A percentile compares a stretch with the other conserved stretches of the same genome.
phyloP scores from a whole-genome alignment of 2,888 invertebrate genomes.

The Emmelina monodactyla region DNA sequence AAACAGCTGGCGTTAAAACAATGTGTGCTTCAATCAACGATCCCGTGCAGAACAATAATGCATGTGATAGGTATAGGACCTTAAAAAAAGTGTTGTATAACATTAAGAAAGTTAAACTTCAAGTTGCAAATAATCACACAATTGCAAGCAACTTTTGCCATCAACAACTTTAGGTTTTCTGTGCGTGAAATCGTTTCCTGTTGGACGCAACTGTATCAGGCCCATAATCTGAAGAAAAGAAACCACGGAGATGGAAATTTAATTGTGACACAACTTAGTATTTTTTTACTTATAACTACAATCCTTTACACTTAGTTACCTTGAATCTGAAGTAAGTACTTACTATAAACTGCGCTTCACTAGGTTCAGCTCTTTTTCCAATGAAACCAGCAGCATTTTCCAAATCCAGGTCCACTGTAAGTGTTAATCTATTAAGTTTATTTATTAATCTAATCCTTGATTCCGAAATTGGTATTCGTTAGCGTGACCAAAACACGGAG shows the following conservation, averaged over 20 bases:
- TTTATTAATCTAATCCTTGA: too few relatives aligned
- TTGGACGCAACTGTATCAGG: neutral
- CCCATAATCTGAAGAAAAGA: neutral
- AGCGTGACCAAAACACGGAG: too few relatives aligned
- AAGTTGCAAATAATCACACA: neutral
- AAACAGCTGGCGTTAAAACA: constrained; percentile 43
- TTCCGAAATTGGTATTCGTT: too few relatives aligned
- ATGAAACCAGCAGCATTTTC: constrained; percentile 40
- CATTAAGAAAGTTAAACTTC: neutral
- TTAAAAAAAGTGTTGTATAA: constrained; percentile 15
- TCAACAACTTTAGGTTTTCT: neutral
- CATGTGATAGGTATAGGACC: constrained; percentile 46
- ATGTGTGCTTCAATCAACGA: constrained; percentile 45
- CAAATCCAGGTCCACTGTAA: constrained; percentile 49
- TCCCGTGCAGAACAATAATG: constrained; percentile 48
- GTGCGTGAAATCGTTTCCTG: neutral
- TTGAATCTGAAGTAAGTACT: constrained; percentile 14
- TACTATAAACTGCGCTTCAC: constrained; percentile 43
- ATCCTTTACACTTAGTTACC: neutral
- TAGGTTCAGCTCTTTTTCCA: constrained; percentile 24
- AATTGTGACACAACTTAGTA: too few relatives aligned
- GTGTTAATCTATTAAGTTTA: too few relatives aligned
- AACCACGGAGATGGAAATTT: neutral
- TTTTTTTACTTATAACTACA: too few relatives aligned
- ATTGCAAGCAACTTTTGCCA: neutral